phyloP scores from a whole-genome alignment of 1,140 invertebrate species.

The Temnothorax curvispinosus region DNA sequence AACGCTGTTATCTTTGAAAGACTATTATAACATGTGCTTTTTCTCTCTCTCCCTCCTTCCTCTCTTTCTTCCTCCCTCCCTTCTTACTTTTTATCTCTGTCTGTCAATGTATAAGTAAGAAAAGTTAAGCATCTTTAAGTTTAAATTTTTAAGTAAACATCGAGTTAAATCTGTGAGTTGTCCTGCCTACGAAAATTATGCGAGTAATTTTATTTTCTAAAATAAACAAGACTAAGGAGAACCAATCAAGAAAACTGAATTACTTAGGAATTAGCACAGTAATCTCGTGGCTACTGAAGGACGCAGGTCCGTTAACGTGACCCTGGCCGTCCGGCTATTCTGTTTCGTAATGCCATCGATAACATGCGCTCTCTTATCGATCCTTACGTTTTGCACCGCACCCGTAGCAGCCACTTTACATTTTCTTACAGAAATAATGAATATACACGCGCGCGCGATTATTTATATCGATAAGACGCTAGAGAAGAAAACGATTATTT shows the following conservation, averaged over 20 bases:
- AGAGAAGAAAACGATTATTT: slow-evolving; percentile 2
- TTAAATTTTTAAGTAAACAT: neutral
- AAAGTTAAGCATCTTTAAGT: neutral
- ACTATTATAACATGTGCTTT: too few species aligned
- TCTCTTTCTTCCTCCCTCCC: too few species aligned
- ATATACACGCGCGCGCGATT: slow-evolving; percentile 12
- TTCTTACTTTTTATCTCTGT: neutral
- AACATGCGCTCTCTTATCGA: slow-evolving; percentile 42
- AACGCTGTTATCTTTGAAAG: too few species aligned
- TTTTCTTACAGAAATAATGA: slow-evolving; percentile 56
- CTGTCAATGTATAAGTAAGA: neutral
- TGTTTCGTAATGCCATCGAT: slow-evolving; percentile 43
- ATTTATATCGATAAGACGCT: slow-evolving; percentile 42
- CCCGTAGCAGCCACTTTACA: slow-evolving; percentile 6
- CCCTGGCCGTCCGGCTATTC: slow-evolving; percentile 28
- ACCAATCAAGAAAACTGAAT: neutral
- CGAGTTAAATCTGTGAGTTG: too few species aligned
- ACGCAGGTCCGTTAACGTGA: slow-evolving; percentile 38
- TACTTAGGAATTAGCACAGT: neutral
- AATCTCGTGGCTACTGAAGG: slow-evolving; percentile 25
- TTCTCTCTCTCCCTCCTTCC: too few species aligned
- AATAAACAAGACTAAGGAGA: neutral
- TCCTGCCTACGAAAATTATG: neutral
- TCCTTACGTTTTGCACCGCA: slow-evolving; percentile 11
- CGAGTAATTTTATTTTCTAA: neutral